A percentile compares a stretch with the other conserved stretches of the same genome.
These are phyloP conservation scores for Synergus laeviventris DNA, from an alignment of 2,888 invertebrate genomes.

Conservation along the genomic window DNA sequence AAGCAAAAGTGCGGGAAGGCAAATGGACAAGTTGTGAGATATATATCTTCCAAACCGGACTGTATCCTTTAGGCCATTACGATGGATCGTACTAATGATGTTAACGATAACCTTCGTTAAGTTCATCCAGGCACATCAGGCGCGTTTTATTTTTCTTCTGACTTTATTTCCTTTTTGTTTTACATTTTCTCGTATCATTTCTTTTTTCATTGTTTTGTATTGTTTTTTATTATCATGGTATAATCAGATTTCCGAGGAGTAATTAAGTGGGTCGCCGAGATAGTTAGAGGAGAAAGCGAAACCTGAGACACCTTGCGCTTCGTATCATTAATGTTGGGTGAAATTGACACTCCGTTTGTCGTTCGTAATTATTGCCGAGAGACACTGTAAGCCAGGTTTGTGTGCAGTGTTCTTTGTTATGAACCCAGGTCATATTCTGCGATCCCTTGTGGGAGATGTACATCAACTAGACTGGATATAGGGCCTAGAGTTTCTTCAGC, in stretches of 20 bases:
- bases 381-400: slow-evolving; percentile 2
- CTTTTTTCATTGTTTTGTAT: slow-evolving; percentile 13
- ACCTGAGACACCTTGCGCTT: slow-evolving; percentile 47
- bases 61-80: slow-evolving; percentile 50
- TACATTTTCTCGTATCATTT: neutral
- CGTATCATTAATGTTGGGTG: slow-evolving; percentile 42
- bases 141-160: slow-evolving; percentile 11
- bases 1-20: neutral
- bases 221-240: slow-evolving; percentile 51
- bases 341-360: slow-evolving; percentile 57
- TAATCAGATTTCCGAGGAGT: slow-evolving; percentile 54
- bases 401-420: slow-evolving; percentile 30
- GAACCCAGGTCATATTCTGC: neutral
- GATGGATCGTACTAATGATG: slow-evolving; percentile 53
- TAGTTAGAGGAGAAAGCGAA: slow-evolving; percentile 36
- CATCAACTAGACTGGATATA: slow-evolving; percentile 29
- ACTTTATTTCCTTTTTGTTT: neutral
- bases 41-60: slow-evolving; percentile 30
- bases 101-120: slow-evolving; percentile 57
- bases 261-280: slow-evolving; percentile 54
- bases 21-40: slow-evolving; percentile 33
- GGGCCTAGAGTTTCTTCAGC: slow-evolving; percentile 43
- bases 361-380: slow-evolving; percentile 51
- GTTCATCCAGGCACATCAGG: slow-evolving; percentile 51
- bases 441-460: slow-evolving; percentile 16